phyloP scores from a whole-genome alignment of 2,888 invertebrate genomes.

The Microplitis deprimator region DNA sequence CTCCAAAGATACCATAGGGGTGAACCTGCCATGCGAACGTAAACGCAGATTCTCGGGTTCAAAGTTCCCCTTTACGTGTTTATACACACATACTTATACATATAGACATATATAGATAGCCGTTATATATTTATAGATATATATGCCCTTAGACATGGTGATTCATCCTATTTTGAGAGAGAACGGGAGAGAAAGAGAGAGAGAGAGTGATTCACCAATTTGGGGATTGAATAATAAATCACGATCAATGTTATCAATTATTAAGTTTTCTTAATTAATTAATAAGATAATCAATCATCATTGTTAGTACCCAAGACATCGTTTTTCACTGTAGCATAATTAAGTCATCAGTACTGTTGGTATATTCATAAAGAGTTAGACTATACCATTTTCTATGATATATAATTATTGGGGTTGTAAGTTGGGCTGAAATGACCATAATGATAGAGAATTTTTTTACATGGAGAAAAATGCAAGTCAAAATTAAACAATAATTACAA shows the following conservation, averaged over 20 bases:
- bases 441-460: too few species aligned
- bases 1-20: slow-evolving; percentile 11
- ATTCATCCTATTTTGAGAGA: slow-evolving; percentile 23
- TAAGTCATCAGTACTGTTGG: too few species aligned
- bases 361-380: too few species aligned
- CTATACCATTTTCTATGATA: too few species aligned
- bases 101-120: neutral
- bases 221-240: slow-evolving; percentile 11
- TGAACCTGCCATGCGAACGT: too few species aligned
- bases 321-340: too few species aligned
- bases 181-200: slow-evolving; percentile 17
- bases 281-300: neutral
- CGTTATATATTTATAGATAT: neutral
- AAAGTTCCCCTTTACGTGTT: slow-evolving; percentile 10
- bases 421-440: too few species aligned
- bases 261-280: neutral
- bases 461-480: too few species aligned
- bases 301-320: neutral
- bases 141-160: slow-evolving; percentile 33
- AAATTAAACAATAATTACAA: too few species aligned
- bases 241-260: slow-evolving; percentile 1
- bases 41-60: slow-evolving; percentile 3
- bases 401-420: too few species aligned
- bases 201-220: slow-evolving; percentile 22
- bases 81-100: neutral